Evolutionary conservation across 2,113 vertebrate genomes (phyloP).

Genomic region (Perognathus longimembris): DNA sequence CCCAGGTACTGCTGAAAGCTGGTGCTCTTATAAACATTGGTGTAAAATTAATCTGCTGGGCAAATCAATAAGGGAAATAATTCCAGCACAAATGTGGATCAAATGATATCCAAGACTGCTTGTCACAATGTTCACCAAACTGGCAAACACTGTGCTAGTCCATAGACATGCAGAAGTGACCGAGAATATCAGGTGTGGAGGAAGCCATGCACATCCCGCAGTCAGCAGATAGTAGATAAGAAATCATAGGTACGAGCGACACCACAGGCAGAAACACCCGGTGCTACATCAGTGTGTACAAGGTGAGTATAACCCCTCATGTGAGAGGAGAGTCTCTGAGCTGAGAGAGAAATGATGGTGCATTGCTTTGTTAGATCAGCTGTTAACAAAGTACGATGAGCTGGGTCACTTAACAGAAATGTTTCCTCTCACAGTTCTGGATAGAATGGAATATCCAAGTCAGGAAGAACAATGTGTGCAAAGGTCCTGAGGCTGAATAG

Average conservation of each 20-base stretch:
- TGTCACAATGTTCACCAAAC: neutral
- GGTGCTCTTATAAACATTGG: neutral
- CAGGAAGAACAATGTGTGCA: neutral
- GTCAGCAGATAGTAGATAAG: neutral
- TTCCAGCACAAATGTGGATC: neutral
- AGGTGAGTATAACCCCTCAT: neutral
- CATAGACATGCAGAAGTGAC: neutral
- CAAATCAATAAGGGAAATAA: neutral
- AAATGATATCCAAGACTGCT: neutral
- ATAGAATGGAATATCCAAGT: neutral
- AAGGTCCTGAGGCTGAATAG: neutral
- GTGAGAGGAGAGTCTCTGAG: neutral
- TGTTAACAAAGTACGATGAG: too few species aligned
- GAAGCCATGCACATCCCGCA: neutral
- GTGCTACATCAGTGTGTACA: neutral
- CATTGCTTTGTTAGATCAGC: neutral
- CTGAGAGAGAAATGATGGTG: neutral
- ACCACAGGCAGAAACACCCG: neutral
- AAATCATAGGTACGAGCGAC: neutral
- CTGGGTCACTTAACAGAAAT: neutral
- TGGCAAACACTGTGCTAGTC: neutral
- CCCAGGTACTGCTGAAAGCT: neutral
- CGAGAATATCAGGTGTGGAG: neutral
- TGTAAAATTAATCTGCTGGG: neutral
- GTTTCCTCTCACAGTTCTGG: neutral